These are phyloP conservation scores for Pantherophis guttatus DNA, from an alignment of 2,113 vertebrate genomes.

Conservation along the genomic window DNA sequence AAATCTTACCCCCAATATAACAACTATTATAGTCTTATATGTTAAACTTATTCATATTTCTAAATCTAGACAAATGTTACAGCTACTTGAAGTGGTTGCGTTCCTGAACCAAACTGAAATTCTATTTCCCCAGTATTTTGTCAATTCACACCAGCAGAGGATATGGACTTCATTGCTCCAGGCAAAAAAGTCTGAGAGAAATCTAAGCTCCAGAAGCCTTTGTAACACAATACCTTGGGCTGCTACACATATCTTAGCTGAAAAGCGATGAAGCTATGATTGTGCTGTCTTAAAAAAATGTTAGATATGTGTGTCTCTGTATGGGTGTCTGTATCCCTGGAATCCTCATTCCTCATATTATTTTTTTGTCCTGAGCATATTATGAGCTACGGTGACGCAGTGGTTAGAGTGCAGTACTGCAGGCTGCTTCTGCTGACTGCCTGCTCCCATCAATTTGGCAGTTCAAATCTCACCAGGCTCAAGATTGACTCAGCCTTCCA, in stretches of 20 bases:
- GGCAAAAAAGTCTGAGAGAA: slow-evolving; percentile 3
- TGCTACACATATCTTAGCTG: slow-evolving; percentile 1
- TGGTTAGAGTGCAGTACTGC: too few relatives aligned
- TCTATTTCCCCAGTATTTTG: not conserved
- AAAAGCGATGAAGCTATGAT: slow-evolving; percentile 9
- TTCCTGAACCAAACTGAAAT: slow-evolving; percentile 18
- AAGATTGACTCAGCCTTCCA: too few relatives aligned
- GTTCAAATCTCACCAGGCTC: too few relatives aligned
- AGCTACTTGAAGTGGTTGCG: slow-evolving; percentile 7
- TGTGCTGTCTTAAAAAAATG: not conserved
- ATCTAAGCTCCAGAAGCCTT: slow-evolving; percentile 6
- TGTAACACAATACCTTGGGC: not conserved
- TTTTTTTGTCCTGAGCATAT: not conserved
- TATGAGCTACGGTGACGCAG: too few relatives aligned
- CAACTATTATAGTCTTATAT: too few relatives aligned
- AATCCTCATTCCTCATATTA: not conserved
- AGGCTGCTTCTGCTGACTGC: too few relatives aligned
- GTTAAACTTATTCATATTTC: too few relatives aligned
- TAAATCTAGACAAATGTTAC: not conserved
- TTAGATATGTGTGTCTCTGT: not conserved
- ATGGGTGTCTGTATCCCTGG: not conserved
- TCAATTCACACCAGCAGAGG: not conserved
- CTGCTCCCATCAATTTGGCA: too few relatives aligned
- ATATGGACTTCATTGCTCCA: not conserved
- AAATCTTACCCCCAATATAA: too few relatives aligned